A percentile compares a stretch with the other conserved stretches of the same genome.
phyloP scores from a whole-genome alignment of 2,888 invertebrate genomes.

The Drosophila pseudotakahashii region DNA sequence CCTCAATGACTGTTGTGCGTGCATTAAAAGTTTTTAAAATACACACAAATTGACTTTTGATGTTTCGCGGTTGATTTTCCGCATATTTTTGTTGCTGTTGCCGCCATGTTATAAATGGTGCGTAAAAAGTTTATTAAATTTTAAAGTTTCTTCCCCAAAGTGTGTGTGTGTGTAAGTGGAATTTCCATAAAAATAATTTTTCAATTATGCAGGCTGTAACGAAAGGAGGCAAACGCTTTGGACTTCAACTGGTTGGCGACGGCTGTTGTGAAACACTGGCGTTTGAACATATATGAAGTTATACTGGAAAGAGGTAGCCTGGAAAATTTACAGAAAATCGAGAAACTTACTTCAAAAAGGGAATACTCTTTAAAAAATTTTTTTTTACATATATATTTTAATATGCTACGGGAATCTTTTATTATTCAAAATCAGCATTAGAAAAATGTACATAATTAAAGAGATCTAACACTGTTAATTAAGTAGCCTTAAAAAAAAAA shows the following conservation, averaged over 20 bases:
- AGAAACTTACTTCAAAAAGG: too few species aligned
- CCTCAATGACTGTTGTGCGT: conserved; percentile 39
- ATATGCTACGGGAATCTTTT: too few species aligned
- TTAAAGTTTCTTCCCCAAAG: conserved; percentile 55
- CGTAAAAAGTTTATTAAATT: conserved; percentile 81
- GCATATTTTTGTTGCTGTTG: conserved; percentile 34
- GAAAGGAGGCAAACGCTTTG: conserved; percentile 44
- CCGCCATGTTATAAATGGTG: conserved; percentile 57
- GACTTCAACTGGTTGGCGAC: conserved; percentile 59
- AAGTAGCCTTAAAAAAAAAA: too few species aligned
- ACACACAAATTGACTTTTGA: conserved; percentile 78
- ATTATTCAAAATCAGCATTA: too few species aligned
- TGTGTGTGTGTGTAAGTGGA: conserved; percentile 29
- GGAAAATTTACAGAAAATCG: not conserved
- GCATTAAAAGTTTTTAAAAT: conserved; percentile 76
- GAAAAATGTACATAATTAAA: too few species aligned
- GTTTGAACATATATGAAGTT: conserved; percentile 7
- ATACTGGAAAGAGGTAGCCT: not conserved
- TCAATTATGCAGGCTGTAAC: conserved; percentile 61
- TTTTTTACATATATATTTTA: too few species aligned
- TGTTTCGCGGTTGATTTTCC: conserved; percentile 77
- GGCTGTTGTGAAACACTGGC: conserved; percentile 41
- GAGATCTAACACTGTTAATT: too few species aligned
- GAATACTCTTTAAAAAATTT: too few species aligned
- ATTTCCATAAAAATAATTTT: conserved; percentile 75